phyloP scores from a whole-genome alignment of 2,888 invertebrate genomes.

The Eupithecia dodoneata region DNA sequence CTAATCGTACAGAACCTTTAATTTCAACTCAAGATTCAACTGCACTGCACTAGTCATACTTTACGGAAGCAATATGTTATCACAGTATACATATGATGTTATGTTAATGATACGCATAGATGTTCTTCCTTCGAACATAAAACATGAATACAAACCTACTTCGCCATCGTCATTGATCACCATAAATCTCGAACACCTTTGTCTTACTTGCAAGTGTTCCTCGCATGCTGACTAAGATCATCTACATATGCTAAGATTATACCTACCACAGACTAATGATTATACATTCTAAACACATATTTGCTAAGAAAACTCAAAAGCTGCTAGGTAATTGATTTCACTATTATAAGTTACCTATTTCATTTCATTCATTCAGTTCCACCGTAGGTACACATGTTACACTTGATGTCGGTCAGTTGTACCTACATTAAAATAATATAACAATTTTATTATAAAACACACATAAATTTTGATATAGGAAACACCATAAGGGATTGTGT shows the following conservation, averaged over 20 bases:
- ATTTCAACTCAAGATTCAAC: background rate
- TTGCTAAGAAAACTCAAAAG: background rate
- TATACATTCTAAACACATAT: background rate
- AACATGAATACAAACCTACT: background rate
- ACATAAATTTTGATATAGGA: no score
- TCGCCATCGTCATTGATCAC: background rate
- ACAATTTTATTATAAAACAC: no score
- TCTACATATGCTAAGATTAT: no score
- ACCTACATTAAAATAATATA: no score
- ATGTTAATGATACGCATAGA: background rate
- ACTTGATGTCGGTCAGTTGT: no score
- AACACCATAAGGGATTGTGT: no score
- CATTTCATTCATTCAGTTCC: no score
- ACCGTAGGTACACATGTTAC: no score
- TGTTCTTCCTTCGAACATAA: background rate
- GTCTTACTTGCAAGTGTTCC: background rate
- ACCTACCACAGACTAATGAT: background rate
- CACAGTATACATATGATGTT: no score
- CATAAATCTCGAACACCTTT: slow-evolving; percentile 1
- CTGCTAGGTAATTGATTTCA: background rate
- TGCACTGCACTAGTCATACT: background rate
- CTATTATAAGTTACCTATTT: no score
- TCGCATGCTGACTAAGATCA: background rate
- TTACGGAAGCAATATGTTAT: background rate
- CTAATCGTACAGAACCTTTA: background rate